A percentile compares a stretch with the other conserved stretches of the same genome.
Conservation (phyloP, 2,113 vertebrate genomes). For the Podilymbus podiceps region DNA sequence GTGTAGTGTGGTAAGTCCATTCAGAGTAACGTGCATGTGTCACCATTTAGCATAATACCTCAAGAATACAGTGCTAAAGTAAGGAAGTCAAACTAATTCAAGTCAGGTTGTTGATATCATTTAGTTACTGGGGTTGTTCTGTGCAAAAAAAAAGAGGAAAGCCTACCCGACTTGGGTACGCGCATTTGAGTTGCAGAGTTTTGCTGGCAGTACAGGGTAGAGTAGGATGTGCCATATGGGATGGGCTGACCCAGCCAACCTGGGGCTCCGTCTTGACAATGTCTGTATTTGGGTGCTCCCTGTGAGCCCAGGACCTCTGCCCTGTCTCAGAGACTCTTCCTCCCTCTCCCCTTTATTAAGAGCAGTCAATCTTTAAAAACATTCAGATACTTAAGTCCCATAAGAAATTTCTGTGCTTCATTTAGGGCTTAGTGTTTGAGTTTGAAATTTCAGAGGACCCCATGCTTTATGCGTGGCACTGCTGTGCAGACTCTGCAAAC, state of each 20-base stretch:
- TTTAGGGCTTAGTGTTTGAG: neutral
- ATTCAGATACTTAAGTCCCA: neutral
- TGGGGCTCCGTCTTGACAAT: accelerated
- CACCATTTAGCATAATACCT: neutral
- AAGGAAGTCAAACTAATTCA: neutral
- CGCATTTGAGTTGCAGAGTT: neutral
- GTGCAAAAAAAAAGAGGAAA: neutral
- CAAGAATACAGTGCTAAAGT: neutral
- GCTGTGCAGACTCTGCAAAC: neutral
- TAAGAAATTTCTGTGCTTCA: neutral
- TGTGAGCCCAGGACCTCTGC: neutral
- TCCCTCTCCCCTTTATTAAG: neutral
- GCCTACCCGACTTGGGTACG: neutral
- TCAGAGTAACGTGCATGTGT: neutral
- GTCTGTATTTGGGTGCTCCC: neutral
- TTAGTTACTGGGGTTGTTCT: neutral
- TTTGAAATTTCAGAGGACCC: neutral
- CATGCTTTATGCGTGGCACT: neutral
- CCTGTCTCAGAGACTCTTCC: neutral
- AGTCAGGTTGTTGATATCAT: neutral
- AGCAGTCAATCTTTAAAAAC: neutral
- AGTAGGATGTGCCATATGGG: neutral
- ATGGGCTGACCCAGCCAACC: neutral
- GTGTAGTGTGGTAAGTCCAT: neutral
- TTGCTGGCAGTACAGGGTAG: neutral